A percentile compares a stretch with the other conserved stretches of the same genome.
Conservation (phyloP, 1,140 invertebrate genomes). For the Melanaphis sacchari region DNA sequence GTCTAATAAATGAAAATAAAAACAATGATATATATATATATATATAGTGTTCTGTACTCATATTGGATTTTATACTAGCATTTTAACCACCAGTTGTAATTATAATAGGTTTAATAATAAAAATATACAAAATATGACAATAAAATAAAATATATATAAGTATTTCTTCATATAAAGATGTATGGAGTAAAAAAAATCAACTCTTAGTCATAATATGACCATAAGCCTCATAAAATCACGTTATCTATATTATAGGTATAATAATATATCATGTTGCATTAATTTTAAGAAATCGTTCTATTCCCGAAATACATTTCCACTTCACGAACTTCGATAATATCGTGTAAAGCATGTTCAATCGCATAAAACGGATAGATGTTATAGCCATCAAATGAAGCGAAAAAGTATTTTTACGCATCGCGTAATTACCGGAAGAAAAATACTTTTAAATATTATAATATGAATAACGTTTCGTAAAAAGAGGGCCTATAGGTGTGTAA, state of each 20-base stretch:
- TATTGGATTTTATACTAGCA: background rate
- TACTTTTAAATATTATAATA: background rate
- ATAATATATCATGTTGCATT: background rate
- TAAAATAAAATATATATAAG: background rate
- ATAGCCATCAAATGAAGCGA: background rate
- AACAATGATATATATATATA: no score
- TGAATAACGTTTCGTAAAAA: background rate
- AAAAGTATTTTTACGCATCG: background rate
- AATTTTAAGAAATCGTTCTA: background rate
- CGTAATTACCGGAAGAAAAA: background rate
- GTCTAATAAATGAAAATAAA: no score
- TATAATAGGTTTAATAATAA: background rate
- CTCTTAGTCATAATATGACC: background rate
- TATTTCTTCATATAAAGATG: background rate
- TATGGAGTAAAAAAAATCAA: background rate
- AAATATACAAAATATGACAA: background rate
- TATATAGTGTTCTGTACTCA: background rate
- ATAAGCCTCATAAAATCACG: no score
- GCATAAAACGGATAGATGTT: background rate
- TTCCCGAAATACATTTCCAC: background rate
- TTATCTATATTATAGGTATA: background rate
- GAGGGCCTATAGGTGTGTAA: background rate
- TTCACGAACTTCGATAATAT: background rate
- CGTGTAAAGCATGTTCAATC: background rate
- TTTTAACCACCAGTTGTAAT: background rate